Percentiles rank a stretch among this genome's conserved stretches.
These are phyloP conservation scores for Elanus axillaris DNA, from an alignment of 2,113 vertebrate species.

Conservation along the genomic window DNA sequence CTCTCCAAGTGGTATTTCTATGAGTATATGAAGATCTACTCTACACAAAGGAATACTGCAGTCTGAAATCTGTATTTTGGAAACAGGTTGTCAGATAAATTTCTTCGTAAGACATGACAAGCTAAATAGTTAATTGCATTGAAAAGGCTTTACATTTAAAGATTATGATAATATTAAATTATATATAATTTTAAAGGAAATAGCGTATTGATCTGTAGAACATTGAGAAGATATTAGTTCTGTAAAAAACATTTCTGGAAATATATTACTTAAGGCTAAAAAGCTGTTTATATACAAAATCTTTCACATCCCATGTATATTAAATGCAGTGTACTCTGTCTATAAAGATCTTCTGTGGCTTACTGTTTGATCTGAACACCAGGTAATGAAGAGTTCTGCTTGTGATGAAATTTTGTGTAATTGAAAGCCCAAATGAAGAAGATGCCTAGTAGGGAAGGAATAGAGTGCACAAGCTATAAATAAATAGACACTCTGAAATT, in stretches of 20 bases:
- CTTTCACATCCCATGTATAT: neutral
- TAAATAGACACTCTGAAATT: neutral
- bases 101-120: neutral
- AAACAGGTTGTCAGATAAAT: neutral
- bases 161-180: neutral
- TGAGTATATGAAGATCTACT: neutral
- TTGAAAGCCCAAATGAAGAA: constrained; percentile 2
- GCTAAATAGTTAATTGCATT: neutral
- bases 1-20: neutral
- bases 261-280: neutral
- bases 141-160: neutral
- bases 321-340: neutral
- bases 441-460: neutral
- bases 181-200: neutral
- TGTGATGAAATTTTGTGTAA: neutral
- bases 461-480: neutral
- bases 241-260: neutral
- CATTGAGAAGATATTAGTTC: neutral
- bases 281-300: neutral
- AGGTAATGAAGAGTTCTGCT: neutral
- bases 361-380: neutral
- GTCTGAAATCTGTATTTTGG: constrained; percentile 2
- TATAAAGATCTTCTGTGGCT: neutral
- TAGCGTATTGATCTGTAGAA: neutral
- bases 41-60: neutral